phyloP scores from a whole-genome alignment of 2,797 vertebrate species.

The Choloepus didactylus region DNA sequence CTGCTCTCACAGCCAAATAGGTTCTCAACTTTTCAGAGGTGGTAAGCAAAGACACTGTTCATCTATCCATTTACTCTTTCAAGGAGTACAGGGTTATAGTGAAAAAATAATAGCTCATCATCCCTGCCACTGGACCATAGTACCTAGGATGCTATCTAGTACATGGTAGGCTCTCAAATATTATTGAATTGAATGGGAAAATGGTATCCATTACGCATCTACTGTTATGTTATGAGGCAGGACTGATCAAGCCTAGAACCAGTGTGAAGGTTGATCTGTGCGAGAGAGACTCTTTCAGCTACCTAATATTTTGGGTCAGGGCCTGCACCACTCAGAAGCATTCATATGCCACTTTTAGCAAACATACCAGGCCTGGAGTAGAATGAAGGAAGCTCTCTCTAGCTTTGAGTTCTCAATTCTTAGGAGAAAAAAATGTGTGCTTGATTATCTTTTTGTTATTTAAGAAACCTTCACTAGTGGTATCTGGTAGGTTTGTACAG shows the following conservation, averaged over 20 bases:
- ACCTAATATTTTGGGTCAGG: constrained; percentile 11
- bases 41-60: neutral
- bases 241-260: neutral
- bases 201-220: neutral
- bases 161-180: neutral
- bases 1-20: neutral
- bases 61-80: constrained; percentile 18
- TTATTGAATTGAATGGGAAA: neutral
- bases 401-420: neutral
- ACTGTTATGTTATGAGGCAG: neutral
- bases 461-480: neutral
- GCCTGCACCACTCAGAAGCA: neutral
- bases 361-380: neutral
- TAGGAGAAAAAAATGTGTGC: neutral
- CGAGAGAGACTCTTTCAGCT: constrained; percentile 1
- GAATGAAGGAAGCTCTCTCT: neutral
- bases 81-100: neutral
- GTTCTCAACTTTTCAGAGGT: neutral
- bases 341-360: neutral
- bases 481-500: neutral
- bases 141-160: neutral
- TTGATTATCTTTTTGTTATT: neutral
- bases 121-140: neutral
- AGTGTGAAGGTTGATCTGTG: neutral
- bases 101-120: neutral